Evolutionary conservation across 2,888 invertebrate species (phyloP).

Genomic region (Allophyes oxyacanthae): DNA sequence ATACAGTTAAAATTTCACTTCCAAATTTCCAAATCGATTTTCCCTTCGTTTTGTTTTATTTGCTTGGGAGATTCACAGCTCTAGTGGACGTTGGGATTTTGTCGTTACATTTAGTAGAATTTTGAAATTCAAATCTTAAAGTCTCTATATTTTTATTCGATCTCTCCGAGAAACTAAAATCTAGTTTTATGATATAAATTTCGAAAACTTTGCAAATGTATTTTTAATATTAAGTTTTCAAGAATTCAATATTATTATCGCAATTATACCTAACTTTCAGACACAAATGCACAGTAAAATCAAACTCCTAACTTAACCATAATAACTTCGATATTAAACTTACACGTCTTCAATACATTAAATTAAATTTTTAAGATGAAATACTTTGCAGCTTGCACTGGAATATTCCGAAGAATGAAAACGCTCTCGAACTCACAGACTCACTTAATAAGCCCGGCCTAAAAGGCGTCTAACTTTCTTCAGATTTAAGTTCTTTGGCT

Average conservation of each 20-base stretch:
- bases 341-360: slow-evolving; percentile 7
- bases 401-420: slow-evolving; percentile 10
- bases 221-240: no score
- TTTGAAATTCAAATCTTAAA: not conserved
- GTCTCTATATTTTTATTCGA: no score
- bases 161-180: no score
- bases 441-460: slow-evolving; percentile 30
- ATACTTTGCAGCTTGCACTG: slow-evolving; percentile 15
- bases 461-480: slow-evolving; percentile 39
- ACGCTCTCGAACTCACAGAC: slow-evolving; percentile 12
- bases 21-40: slow-evolving; percentile 71
- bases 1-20: slow-evolving; percentile 78
- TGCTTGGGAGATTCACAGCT: slow-evolving; percentile 28
- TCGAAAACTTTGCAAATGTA: no score
- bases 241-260: no score
- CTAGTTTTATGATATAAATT: no score
- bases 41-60: slow-evolving; percentile 54
- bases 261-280: not conserved
- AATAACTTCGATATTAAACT: slow-evolving; percentile 1
- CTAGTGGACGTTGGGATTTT: slow-evolving; percentile 21
- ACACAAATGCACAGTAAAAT: not conserved
- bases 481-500: slow-evolving; percentile 37
- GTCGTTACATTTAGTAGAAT: slow-evolving; percentile 10
- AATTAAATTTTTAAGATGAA: slow-evolving; percentile 3
- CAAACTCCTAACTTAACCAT: slow-evolving; percentile 15